phyloP scores from a whole-genome alignment of 2,113 vertebrate genomes.

The Rhea pennata region DNA sequence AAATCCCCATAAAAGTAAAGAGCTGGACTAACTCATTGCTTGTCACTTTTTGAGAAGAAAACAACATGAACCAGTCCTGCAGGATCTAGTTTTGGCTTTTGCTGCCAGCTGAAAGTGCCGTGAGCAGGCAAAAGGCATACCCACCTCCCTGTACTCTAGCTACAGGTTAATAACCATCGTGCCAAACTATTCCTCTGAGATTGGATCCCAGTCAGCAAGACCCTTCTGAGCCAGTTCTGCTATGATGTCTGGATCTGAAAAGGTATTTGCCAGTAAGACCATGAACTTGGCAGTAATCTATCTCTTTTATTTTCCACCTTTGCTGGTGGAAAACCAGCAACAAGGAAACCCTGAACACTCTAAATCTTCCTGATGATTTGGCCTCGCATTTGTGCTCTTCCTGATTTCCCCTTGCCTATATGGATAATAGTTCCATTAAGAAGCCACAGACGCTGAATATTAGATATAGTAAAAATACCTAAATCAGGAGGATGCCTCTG shows the following conservation, averaged over 20 bases:
- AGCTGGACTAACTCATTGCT: not conserved
- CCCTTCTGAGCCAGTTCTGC: not conserved
- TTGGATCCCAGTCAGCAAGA: not conserved
- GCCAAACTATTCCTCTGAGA: not conserved
- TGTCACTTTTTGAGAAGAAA: not conserved
- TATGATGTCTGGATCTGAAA: not conserved
- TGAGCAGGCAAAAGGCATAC: not conserved
- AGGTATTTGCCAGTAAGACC: not conserved
- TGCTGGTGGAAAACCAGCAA: rapidly evolving
- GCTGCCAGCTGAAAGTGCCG: not conserved
- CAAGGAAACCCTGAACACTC: not conserved
- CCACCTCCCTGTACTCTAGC: not conserved
- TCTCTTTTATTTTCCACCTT: not conserved
- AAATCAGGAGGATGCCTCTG: not conserved
- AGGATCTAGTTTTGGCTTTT: not conserved
- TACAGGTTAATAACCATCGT: not conserved
- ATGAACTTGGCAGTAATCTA: not conserved
- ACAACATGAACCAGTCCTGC: not conserved
- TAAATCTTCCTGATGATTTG: not conserved
- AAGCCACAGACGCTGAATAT: not conserved
- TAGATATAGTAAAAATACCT: not conserved
- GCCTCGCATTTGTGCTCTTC: not conserved
- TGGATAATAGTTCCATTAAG: not conserved
- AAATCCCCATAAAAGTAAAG: not conserved
- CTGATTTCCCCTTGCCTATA: not conserved